Base-by-base conservation (phyloP, 2,888 invertebrate species). In the Platynereis dumerilii region DNA sequence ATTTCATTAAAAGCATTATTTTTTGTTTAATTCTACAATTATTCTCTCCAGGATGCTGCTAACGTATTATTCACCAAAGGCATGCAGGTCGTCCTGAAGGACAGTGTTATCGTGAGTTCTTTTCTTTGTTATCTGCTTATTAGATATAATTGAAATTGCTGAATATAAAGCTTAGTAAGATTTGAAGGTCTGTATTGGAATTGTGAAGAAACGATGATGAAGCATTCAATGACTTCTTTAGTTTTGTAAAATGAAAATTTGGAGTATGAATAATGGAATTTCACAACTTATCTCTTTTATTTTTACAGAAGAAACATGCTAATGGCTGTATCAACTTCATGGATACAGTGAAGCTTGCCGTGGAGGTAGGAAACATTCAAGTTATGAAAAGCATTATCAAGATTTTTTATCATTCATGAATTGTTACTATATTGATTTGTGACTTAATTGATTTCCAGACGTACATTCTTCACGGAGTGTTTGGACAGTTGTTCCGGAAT, bases 381-480 rank as follows among this genome's bases (percentile, higher is more conserved):
- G 22, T 10, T 12, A 34, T 7, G 2, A n/a, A 60, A 29, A 20
- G 17, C 54, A n/a, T n/a, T n/a, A n/a, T n/a, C n/a, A n/a, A n/a
- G n/a, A n/a, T n/a, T n/a, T n/a, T n/a, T n/a, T n/a, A n/a, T n/a
- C n/a, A n/a, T n/a, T n/a, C n/a, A n/a, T n/a, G n/a, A n/a, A n/a
- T n/a, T n/a, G n/a, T n/a, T n/a, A n/a, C n/a, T n/a, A n/a, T n/a
- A n/a, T n/a, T n/a, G n/a, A n/a, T n/a, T n/a, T n/a, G n/a, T n/a
- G n/a, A n/a, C n/a, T n/a, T n/a, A n/a, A n/a, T n/a, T n/a, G n/a
- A n/a, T 48, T 71, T 72, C 20, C 72, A 82, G 82, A 90, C 90
- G 58, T 92, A 91, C 76, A 87, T 93, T 84, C 89, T 92, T 75
- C 90, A 92, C 80, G 87, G 89, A 58, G 83, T 93, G 28, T 90